Evolutionary conservation across 2,113 vertebrate genomes (phyloP).

Genomic region (Apus apus): DNA sequence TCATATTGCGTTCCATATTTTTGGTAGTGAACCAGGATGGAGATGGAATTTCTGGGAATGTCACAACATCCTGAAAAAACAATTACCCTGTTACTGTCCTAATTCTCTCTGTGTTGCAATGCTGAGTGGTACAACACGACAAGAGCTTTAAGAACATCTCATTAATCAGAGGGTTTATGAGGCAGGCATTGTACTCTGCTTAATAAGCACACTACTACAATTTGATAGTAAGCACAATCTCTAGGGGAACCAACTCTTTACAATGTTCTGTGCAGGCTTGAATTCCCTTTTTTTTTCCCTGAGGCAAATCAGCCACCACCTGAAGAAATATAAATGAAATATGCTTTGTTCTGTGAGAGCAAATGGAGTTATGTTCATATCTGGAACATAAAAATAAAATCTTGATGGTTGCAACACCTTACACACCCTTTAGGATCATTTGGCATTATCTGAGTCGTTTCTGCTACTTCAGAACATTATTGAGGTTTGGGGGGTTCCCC

Average conservation of each 20-base stretch:
- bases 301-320: not conserved
- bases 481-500: rapidly evolving
- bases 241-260: not conserved
- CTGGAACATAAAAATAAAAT: not conserved
- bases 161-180: not conserved
- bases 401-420: not conserved
- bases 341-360: not conserved
- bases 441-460: not conserved
- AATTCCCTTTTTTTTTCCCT: not conserved
- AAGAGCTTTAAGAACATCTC: not conserved
- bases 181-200: not conserved
- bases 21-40: not conserved
- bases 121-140: not conserved
- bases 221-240: not conserved
- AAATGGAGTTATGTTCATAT: not conserved
- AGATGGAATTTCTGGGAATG: not conserved
- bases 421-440: rapidly evolving
- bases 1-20: not conserved
- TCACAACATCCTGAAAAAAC: not conserved
- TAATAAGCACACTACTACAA: not conserved
- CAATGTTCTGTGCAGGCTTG: not conserved
- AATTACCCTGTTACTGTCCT: not conserved
- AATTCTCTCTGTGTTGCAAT: not conserved
- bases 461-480: not conserved
- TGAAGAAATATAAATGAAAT: not conserved